Base-by-base conservation (phyloP, 92 coral and sea anemone species). In the Epizoanthus illoricatus region DNA sequence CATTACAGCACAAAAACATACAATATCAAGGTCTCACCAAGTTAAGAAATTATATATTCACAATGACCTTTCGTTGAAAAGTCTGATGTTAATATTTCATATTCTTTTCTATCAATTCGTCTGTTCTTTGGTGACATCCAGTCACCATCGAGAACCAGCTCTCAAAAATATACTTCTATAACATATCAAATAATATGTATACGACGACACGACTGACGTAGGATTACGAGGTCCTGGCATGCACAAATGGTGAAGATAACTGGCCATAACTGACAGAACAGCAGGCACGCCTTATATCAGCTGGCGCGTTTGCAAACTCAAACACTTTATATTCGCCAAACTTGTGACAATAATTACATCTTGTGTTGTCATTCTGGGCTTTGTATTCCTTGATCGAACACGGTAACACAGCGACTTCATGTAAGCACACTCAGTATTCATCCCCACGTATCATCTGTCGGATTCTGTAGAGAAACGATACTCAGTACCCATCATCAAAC, bases 401-500 rank as follows among this genome's bases (percentile, higher is more conserved):
- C 11, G 10, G 70, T 0, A 65, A 39, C 70, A 65, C 39, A 65
- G 39, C 42, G 33, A 23, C 70, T 65, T 65, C 39, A 65, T 65
- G 42, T 39, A 65, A 65, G 33, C 74, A 43, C 43, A 43, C 43
- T 70, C 74, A 70, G 74, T 70, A 70, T 17, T 70, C 74, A 19
- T 70, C 74, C 28, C 74, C 74, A 39, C 74, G 74, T 8, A 70
- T 70, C 74, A 70, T 70, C 74, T 70, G 74, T 70, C 74, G 49
- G 74, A 70, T 70, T 49, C 74, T 70, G 19, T 23, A 39, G 43
- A 70, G 43, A 41, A 70, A 17, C 9, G 8, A 70, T 52, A 5
- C 52, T 45, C 52, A 45, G 52, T 45, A 45, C 52, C 0, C 52
- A 6, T 45, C 52, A 28, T 1, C 2, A 28, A 28, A 28, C 2